Evolutionary conservation across 2,113 vertebrate genomes (phyloP).

Genomic region (Catharus minimus): DNA sequence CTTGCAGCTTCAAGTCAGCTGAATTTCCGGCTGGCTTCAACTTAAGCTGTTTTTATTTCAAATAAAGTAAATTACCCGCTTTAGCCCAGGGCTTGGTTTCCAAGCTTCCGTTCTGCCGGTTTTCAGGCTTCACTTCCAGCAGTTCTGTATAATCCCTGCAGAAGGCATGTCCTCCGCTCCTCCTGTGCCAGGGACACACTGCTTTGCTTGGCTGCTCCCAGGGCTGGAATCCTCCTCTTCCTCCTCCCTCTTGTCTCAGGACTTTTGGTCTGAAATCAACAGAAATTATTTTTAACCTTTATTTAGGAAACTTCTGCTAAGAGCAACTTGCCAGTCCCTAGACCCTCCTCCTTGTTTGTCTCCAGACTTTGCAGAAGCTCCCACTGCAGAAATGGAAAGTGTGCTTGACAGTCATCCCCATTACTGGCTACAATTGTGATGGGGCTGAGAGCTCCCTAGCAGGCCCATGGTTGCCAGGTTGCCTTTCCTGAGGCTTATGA

Average conservation of each 20-base stretch:
- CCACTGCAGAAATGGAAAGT: neutral
- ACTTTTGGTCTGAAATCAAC: slow-evolving; percentile 9
- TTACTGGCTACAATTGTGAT: neutral
- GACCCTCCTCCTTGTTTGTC: neutral
- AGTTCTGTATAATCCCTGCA: slow-evolving; percentile 33
- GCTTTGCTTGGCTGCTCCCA: neutral
- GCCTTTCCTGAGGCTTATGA: neutral
- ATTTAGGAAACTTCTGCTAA: neutral
- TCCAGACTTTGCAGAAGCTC: neutral
- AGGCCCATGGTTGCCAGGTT: neutral
- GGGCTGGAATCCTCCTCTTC: neutral
- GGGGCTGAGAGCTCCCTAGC: neutral
- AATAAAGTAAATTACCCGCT: slow-evolving; percentile 58
- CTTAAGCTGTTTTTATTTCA: slow-evolving; percentile 64
- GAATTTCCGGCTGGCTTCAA: slow-evolving; percentile 59
- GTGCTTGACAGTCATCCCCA: neutral
- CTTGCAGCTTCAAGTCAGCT: slow-evolving; percentile 60
- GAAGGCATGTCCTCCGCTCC: neutral
- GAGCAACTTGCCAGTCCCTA: neutral
- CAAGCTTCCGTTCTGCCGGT: slow-evolving; percentile 18
- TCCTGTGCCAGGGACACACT: slow-evolving; percentile 1
- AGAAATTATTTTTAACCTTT: slow-evolving; percentile 1
- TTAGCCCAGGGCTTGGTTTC: slow-evolving; percentile 26
- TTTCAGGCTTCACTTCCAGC: slow-evolving; percentile 51
- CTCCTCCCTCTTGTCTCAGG: neutral